Conservation (phyloP, 2,113 vertebrate species). For the Pseudopipra pipra region DNA sequence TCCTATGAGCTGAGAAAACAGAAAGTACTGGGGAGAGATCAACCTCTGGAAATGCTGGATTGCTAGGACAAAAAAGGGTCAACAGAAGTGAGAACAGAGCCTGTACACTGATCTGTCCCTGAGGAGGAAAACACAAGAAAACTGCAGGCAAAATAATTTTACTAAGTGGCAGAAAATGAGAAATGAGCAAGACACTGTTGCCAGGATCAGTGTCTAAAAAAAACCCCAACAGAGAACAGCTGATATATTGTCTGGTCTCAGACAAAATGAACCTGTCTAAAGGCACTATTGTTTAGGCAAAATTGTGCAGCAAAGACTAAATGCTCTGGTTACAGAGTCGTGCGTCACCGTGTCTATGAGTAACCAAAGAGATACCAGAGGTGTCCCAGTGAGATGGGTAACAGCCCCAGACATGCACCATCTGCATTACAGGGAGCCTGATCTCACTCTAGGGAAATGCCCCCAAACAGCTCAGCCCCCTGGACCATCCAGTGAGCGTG, state of each 20-base stretch:
- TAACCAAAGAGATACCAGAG: neutral
- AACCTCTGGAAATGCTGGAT: neutral
- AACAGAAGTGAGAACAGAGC: neutral
- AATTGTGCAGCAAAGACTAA: neutral
- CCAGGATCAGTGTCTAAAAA: neutral
- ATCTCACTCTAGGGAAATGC: neutral
- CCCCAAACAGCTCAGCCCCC: rapidly evolving
- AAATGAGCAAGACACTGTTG: neutral
- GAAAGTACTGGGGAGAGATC: neutral
- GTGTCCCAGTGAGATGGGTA: neutral
- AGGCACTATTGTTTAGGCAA: neutral
- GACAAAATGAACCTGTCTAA: neutral
- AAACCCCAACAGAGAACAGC: neutral
- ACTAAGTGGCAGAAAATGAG: neutral
- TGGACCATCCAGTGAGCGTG: rapidly evolving
- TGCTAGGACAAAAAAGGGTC: neutral
- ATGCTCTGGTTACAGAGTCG: neutral
- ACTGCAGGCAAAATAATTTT: neutral
- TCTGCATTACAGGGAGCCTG: neutral
- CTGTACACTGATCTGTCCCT: neutral
- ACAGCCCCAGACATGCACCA: rapidly evolving
- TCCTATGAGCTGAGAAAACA: neutral
- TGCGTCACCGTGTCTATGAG: rapidly evolving
- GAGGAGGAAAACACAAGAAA: neutral
- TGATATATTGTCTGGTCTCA: neutral